Conservation (phyloP, 2,113 vertebrate genomes). For the Pangasianodon hypophthalmus region DNA sequence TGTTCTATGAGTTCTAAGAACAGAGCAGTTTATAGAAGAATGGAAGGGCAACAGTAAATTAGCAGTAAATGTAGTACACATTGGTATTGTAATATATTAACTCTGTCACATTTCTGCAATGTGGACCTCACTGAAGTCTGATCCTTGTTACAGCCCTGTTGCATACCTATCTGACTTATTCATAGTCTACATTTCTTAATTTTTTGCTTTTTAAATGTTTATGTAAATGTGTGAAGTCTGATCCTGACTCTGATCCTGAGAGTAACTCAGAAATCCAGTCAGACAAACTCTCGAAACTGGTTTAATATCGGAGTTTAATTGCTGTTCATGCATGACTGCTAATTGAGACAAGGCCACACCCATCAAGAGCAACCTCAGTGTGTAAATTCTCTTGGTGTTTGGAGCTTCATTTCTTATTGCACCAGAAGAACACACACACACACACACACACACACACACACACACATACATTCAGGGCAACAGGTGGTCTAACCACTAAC, state of each 20-base stretch:
- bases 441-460: background rate
- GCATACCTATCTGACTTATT: background rate
- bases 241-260: background rate
- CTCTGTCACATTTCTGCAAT: background rate
- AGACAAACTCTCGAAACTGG: background rate
- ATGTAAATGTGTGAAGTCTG: background rate
- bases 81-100: background rate
- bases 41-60: background rate
- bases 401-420: conserved; percentile 9
- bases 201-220: background rate
- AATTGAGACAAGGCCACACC: background rate
- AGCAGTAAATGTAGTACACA: background rate
- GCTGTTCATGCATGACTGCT: conserved; percentile 1
- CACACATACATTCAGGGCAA: conserved; percentile 22
- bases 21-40: background rate
- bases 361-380: background rate
- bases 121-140: background rate
- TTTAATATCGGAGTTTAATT: background rate
- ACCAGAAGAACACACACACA: background rate
- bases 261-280: background rate
- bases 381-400: conserved; percentile 1
- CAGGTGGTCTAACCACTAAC: conserved; percentile 49
- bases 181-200: background rate
- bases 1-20: background rate
- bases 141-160: background rate